These are phyloP conservation scores for Mechanitis messenoides DNA, from an alignment of 2,888 invertebrate species.

Conservation along the genomic window DNA sequence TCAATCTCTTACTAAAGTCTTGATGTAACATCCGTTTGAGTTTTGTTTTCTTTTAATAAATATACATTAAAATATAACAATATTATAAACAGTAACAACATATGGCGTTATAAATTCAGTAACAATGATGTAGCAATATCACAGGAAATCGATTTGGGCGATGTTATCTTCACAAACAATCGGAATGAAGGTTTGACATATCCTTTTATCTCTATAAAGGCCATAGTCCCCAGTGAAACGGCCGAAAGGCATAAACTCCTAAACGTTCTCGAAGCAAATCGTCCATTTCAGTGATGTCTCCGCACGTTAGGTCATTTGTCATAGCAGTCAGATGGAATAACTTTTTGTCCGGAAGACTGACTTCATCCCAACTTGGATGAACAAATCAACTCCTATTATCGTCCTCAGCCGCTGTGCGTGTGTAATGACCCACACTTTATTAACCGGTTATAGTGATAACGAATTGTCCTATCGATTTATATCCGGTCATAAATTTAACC, in stretches of 20 bases:
- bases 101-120: too few relatives aligned
- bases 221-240: conserved; percentile 36
- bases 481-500: conserved; percentile 12
- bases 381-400: conserved; percentile 60
- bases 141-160: neutral
- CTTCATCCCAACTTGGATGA: conserved; percentile 65
- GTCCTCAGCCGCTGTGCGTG: conserved; percentile 31
- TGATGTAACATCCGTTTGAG: conserved; percentile 4
- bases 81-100: too few relatives aligned
- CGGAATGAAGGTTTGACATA: neutral
- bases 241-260: conserved; percentile 39
- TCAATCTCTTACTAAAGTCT: too few relatives aligned
- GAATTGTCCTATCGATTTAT: conserved; percentile 17
- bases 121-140: too few relatives aligned
- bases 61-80: too few relatives aligned
- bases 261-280: conserved; percentile 65
- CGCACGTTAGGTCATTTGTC: conserved; percentile 62
- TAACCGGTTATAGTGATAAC: conserved; percentile 15
- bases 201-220: conserved; percentile 19
- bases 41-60: neutral
- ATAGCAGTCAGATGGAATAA: conserved; percentile 67
- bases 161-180: neutral
- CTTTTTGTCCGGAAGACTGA: conserved; percentile 69
- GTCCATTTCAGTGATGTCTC: conserved; percentile 56
- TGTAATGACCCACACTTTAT: conserved; percentile 16